Conservation (phyloP, 2,113 vertebrate species). For the Tachysurus vachellii region DNA sequence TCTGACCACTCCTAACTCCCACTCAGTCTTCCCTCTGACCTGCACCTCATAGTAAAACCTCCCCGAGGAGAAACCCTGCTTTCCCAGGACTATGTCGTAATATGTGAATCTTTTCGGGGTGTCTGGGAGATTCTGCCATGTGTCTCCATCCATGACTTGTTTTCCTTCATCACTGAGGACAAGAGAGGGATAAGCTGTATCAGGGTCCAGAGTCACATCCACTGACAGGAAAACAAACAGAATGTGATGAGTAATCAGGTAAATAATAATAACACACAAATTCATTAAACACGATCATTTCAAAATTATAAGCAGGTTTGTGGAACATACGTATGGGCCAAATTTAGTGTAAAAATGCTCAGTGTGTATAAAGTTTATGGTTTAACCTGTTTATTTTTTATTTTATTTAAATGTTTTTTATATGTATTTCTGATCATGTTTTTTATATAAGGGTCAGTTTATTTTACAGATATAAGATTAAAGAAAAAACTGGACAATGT, state of each 20-base stretch:
- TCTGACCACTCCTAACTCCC: neutral
- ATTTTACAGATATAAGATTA: too few species aligned
- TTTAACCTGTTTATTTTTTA: too few species aligned
- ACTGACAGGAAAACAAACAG: neutral
- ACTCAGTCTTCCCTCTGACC: neutral
- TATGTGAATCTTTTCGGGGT: neutral
- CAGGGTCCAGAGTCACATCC: slow-evolving; percentile 28
- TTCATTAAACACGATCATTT: neutral
- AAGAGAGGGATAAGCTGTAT: neutral
- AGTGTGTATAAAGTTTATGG: too few species aligned
- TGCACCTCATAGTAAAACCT: slow-evolving; percentile 31
- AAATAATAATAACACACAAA: neutral
- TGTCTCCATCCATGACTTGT: neutral
- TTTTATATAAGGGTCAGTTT: too few species aligned
- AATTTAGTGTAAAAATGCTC: too few species aligned
- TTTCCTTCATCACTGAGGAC: neutral
- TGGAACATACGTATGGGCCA: too few species aligned
- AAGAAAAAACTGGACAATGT: too few species aligned
- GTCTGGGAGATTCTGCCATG: neutral
- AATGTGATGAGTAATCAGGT: neutral
- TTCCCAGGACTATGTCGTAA: neutral
- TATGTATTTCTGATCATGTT: too few species aligned
- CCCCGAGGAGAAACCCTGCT: slow-evolving; percentile 5
- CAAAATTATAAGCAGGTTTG: too few species aligned
- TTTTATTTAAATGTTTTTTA: too few species aligned